phyloP scores from a whole-genome alignment of 2,113 vertebrate species.

The Lepus americanus region DNA sequence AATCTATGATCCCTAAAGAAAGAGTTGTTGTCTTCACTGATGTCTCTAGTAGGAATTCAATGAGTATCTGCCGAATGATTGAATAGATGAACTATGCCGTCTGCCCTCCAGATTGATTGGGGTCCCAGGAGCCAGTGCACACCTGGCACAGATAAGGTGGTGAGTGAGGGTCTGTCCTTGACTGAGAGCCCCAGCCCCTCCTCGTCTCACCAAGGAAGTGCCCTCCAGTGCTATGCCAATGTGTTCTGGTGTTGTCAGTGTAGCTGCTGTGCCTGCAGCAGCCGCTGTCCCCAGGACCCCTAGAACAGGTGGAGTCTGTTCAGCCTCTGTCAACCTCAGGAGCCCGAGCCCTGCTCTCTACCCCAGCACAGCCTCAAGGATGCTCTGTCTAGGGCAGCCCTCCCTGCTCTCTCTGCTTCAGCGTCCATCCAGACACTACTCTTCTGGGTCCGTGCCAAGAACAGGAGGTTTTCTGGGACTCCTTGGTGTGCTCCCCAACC shows the following conservation, averaged over 20 bases:
- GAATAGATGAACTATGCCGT: accelerated
- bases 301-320: background rate
- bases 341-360: background rate
- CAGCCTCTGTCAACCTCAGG: background rate
- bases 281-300: background rate
- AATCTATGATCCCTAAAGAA: background rate
- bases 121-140: background rate
- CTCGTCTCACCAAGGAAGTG: background rate
- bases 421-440: background rate
- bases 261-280: too few species aligned
- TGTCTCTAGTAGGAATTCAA: background rate
- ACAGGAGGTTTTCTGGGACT: background rate
- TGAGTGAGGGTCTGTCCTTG: background rate
- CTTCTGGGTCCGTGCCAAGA: background rate
- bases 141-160: background rate
- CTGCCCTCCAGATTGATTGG: background rate
- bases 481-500: background rate
- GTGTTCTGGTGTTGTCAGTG: background rate
- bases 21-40: background rate
- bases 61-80: background rate
- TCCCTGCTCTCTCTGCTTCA: background rate
- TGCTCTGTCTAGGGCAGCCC: background rate
- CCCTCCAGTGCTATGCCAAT: background rate
- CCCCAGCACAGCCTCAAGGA: background rate
- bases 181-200: background rate